Percentiles rank a stretch among this genome's conserved stretches.
Evolutionary conservation across 2,888 invertebrate species (phyloP).

Genomic region (Cephus nigrinus): DNA sequence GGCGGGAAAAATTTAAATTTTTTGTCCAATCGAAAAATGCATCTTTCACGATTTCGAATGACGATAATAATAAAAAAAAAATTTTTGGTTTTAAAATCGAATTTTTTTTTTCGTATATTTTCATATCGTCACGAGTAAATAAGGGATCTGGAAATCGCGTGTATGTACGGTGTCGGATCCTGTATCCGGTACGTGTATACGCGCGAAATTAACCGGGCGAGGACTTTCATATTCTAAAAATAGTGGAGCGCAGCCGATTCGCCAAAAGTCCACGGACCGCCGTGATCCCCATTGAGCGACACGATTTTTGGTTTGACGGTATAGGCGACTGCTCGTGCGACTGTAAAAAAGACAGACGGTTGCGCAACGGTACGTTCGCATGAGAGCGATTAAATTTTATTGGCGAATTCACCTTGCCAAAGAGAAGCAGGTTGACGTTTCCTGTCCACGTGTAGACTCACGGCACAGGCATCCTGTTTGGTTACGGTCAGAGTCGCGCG

Average conservation of each 20-base stretch:
- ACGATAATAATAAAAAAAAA: no score
- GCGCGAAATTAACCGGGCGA: constrained; percentile 14
- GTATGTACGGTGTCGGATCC: background rate
- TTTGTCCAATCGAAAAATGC: background rate
- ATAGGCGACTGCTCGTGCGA: background rate
- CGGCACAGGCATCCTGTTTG: constrained; percentile 24
- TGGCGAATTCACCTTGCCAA: constrained; percentile 28
- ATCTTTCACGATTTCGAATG: background rate
- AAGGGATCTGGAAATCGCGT: background rate
- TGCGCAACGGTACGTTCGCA: constrained; percentile 30
- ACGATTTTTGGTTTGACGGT: background rate
- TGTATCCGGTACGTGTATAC: background rate
- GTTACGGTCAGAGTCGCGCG: constrained; percentile 5
- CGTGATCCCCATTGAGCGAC: background rate
- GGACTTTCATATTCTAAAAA: constrained; percentile 42
- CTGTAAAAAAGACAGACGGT: constrained; percentile 2
- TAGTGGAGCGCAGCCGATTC: constrained; percentile 31
- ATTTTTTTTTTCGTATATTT: no score
- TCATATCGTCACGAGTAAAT: background rate
- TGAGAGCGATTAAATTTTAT: constrained; percentile 30
- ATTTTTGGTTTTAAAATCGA: no score
- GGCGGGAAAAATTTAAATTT: background rate
- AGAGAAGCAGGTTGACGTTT: constrained; percentile 41
- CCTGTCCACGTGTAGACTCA: constrained; percentile 35
- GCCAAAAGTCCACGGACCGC: constrained; percentile 20